A percentile compares a stretch with the other conserved stretches of the same genome.
phyloP scores from a whole-genome alignment of 30 jellyfish, hydroid and myxozoan species.

The Morbakka virulenta region DNA sequence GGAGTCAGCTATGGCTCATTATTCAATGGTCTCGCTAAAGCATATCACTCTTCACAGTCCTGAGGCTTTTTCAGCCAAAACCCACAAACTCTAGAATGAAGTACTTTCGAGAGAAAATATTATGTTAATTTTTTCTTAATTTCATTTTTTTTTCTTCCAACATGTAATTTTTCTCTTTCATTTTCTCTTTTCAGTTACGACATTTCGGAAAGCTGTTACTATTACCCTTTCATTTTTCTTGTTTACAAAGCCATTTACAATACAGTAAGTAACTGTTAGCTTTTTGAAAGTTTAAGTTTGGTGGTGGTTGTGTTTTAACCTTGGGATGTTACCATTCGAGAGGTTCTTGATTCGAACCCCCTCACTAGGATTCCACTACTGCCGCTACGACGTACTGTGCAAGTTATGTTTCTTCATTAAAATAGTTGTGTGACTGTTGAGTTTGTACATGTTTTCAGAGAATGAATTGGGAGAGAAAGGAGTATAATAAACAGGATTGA shows the following conservation, averaged over 20 bases:
- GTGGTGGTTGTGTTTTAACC: background rate
- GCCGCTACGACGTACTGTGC: background rate
- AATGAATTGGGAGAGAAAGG: too few species aligned
- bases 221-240: constrained; percentile 60
- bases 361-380: background rate
- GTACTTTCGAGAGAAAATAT: background rate
- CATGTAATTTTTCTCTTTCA: background rate
- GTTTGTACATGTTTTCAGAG: too few species aligned
- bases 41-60: too few species aligned
- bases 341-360: background rate
- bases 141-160: background rate
- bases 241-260: constrained; percentile 78
- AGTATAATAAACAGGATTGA: too few species aligned
- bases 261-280: constrained; percentile 50
- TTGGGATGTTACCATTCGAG: background rate
- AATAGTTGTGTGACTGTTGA: too few species aligned
- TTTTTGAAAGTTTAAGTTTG: background rate
- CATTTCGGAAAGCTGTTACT: constrained; percentile 86
- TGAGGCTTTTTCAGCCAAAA: too few species aligned
- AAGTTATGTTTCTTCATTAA: background rate
- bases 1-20: too few species aligned
- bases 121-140: background rate
- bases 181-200: constrained; percentile 60
- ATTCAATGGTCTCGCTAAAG: too few species aligned
- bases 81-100: background rate